Base-by-base conservation (phyloP, 2,888 invertebrate species). In the Dryocosmus kuriphilus region DNA sequence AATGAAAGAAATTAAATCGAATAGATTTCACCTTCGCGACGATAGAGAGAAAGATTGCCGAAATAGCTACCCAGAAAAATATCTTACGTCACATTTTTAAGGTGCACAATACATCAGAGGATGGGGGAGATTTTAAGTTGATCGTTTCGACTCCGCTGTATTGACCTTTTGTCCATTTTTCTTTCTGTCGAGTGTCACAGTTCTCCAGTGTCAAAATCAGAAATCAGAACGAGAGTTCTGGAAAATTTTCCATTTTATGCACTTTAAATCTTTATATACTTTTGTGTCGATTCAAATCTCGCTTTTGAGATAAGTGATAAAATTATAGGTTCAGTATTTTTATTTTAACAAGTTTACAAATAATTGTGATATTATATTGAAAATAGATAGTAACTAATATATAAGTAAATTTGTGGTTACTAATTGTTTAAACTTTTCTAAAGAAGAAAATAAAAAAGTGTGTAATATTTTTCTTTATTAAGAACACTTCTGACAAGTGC, bases 401-500 rank as follows among this genome's bases (percentile, higher is more conserved):
- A n/a, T n/a, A n/a, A n/a, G n/a, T n/a, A n/a, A n/a, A n/a, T n/a
- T n/a, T n/a, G n/a, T n/a, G 8, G 16, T 8, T 6, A 7, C 8
- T 27, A 19, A 27, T 27, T 14, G 8, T 35, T 67, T 1, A 41
- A 7, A 19, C 16, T 24, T 67, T 19, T 67, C 14, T 14, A 65
- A 46, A 6, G 19, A 30, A 61, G 16, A 61, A 32, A 32, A 19
- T 1, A 32, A n/a, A 41, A 67, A 19, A 46, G 67, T 67, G 4
- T 16, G 41, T 27, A 41, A 41, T 27, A 67, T 41, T 7, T 65
- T 41, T 19, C 41, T 67, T 67, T 41, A 67, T 46, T 67, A 46
- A 46, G 67, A 67, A 46, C 46, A 67, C 41, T 24, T 27, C 16
- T 46, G 41, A 46, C 27, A 67, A 67, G 67, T 46, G 46, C 24